Conservation (phyloP, 2,113 vertebrate genomes). For the Theristicus caerulescens region DNA sequence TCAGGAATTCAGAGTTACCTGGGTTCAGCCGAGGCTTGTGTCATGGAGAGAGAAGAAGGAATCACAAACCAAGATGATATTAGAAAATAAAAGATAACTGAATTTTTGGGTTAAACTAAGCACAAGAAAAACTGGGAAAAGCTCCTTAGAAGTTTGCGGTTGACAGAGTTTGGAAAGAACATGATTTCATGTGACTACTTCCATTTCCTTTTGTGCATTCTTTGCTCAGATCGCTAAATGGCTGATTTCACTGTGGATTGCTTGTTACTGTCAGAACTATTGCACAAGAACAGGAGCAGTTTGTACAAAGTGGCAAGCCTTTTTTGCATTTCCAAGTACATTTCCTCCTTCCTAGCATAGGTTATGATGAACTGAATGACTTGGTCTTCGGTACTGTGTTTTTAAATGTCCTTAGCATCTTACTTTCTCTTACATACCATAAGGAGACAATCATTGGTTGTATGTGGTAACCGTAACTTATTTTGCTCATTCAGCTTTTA, state of each 20-base stretch:
- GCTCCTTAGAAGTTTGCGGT: not conserved
- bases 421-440: fast-evolving
- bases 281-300: not conserved
- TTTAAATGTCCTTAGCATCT: not conserved
- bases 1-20: not conserved
- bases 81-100: not conserved
- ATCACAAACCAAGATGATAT: not conserved
- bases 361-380: not conserved
- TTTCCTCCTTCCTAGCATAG: not conserved
- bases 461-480: fast-evolving
- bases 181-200: not conserved
- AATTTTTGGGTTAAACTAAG: not conserved
- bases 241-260: not conserved
- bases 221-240: not conserved
- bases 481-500: not conserved
- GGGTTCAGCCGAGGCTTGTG: not conserved
- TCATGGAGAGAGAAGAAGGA: not conserved
- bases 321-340: not conserved
- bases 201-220: not conserved
- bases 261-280: not conserved
- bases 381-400: not conserved
- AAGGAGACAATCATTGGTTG: not conserved
- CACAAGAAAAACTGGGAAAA: not conserved
- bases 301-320: not conserved
- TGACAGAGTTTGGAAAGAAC: not conserved